A percentile compares a stretch with the other conserved stretches of the same genome.
Evolutionary conservation across 1,140 invertebrate species (phyloP).

Genomic region (Centruroides sculpturatus): DNA sequence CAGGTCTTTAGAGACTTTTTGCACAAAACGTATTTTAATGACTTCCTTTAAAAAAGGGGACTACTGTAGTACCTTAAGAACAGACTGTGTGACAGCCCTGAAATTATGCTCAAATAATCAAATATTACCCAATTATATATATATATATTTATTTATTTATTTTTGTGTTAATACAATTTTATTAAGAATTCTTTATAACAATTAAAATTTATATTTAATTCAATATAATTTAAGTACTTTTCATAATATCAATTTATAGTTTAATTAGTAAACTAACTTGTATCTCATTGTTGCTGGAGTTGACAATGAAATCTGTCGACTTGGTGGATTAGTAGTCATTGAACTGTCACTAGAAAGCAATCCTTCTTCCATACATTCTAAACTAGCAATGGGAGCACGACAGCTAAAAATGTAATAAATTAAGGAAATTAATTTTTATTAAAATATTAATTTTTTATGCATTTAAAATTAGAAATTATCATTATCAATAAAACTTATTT

Average conservation of each 20-base stretch:
- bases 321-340: slow-evolving; percentile 11
- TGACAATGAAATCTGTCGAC: slow-evolving; percentile 12
- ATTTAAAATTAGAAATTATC: too few species aligned
- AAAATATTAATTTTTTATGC: too few species aligned
- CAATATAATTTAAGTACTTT: background rate
- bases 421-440: too few species aligned
- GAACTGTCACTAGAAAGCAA: slow-evolving; percentile 8
- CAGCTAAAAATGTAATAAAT: slow-evolving; percentile 42
- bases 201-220: background rate
- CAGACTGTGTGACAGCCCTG: too few species aligned
- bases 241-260: background rate
- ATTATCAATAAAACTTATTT: too few species aligned
- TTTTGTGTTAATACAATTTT: background rate
- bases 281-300: slow-evolving; percentile 11
- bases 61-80: too few species aligned
- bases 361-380: slow-evolving; percentile 78
- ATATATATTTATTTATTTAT: too few species aligned
- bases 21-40: too few species aligned
- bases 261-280: background rate
- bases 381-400: slow-evolving; percentile 72
- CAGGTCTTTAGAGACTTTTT: too few species aligned
- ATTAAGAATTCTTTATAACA: background rate
- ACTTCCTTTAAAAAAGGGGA: too few species aligned
- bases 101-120: too few species aligned
- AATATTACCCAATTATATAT: too few species aligned